Percentiles rank a stretch among this genome's conserved stretches.
phyloP scores from a whole-genome alignment of 2,797 vertebrate species.

The Lepilemur ruficaudatus region DNA sequence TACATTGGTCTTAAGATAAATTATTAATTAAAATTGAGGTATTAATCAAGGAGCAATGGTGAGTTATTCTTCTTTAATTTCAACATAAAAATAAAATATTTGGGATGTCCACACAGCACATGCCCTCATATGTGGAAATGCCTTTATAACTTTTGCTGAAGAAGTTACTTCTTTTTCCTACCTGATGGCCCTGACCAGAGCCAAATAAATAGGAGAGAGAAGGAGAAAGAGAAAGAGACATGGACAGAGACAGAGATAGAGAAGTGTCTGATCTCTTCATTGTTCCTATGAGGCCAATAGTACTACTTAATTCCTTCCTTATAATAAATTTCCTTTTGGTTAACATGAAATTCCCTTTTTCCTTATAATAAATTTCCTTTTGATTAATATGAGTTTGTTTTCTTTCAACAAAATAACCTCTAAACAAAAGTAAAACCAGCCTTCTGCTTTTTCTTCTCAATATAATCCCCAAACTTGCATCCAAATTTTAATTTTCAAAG shows the following conservation, averaged over 20 bases:
- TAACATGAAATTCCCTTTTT: conserved; percentile 4
- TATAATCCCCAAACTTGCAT: conserved; percentile 15
- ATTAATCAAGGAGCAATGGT: neutral
- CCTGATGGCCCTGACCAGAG: neutral
- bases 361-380: conserved; percentile 45
- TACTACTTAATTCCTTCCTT: conserved; percentile 31
- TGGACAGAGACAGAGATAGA: neutral
- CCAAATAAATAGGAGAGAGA: neutral
- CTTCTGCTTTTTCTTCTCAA: conserved; percentile 28
- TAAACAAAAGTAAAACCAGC: conserved; percentile 57
- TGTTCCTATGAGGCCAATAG: neutral
- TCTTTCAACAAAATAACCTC: conserved; percentile 43
- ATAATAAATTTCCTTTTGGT: conserved; percentile 37
- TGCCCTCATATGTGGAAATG: neutral
- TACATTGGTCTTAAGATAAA: neutral
- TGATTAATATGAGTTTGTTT: conserved; percentile 26
- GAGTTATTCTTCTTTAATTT: conserved; percentile 18
- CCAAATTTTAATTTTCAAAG: conserved; percentile 21
- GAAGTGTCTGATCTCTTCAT: neutral
- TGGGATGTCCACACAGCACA: neutral
- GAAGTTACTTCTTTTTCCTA: neutral
- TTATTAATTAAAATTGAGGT: neutral
- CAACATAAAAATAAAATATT: neutral
- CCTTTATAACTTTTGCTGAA: neutral
- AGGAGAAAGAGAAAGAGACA: too few species aligned